Evolutionary conservation across 2,113 vertebrate species (phyloP).

Genomic region (Carollia perspicillata): DNA sequence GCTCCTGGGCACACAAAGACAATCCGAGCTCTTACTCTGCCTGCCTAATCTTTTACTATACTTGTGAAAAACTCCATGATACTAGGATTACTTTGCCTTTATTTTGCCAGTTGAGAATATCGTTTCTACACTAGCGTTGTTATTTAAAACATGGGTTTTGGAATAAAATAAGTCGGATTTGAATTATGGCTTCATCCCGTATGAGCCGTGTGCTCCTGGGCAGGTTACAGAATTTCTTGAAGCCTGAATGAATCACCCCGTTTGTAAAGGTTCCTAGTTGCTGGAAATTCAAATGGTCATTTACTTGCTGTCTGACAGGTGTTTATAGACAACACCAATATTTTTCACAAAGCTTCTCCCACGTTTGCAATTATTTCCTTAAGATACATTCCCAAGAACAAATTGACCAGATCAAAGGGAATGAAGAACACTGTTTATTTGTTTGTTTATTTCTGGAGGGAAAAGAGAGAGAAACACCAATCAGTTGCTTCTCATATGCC

Average conservation of each 20-base stretch:
- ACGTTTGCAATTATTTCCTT: not conserved
- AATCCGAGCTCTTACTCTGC: too few species aligned
- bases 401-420: not conserved
- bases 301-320: not conserved
- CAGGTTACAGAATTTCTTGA: not conserved
- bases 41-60: not conserved
- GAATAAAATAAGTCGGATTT: not conserved
- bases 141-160: not conserved
- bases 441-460: too few species aligned
- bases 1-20: rapidly evolving
- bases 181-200: not conserved
- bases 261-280: not conserved
- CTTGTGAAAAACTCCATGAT: not conserved
- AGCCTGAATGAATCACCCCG: not conserved
- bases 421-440: not conserved
- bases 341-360: not conserved
- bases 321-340: not conserved
- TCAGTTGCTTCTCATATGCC: too few species aligned
- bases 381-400: not conserved
- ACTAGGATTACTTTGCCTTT: not conserved
- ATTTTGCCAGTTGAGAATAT: not conserved
- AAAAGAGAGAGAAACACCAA: too few species aligned
- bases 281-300: not conserved
- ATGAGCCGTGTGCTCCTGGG: not conserved
- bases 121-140: not conserved